phyloP scores from a whole-genome alignment of 35 echinoderm and acorn worm genomes.

The Acanthaster planci region DNA sequence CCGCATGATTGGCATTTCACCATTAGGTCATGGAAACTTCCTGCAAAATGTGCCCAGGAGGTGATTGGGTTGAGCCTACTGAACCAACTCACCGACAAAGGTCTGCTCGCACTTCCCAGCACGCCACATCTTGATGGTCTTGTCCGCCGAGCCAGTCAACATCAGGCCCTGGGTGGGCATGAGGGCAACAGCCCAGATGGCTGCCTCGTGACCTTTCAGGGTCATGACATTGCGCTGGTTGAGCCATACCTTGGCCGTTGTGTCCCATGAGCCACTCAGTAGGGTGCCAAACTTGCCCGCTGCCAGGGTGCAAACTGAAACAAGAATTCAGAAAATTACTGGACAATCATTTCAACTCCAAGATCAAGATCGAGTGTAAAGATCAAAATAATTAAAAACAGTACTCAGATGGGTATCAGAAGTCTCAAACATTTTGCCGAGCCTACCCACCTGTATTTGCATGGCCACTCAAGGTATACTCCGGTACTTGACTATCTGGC shows the following conservation, averaged over 20 bases:
- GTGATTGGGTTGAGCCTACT: background rate
- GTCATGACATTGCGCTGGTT: slow-evolving; percentile 86
- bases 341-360: too few species aligned
- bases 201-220: slow-evolving; percentile 69
- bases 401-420: too few species aligned
- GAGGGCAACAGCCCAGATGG: slow-evolving; percentile 95
- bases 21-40: background rate
- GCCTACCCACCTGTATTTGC: slow-evolving; percentile 48
- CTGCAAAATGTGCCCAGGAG: background rate
- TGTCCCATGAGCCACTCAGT: slow-evolving; percentile 95
- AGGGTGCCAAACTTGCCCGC: slow-evolving; percentile 98
- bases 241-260: slow-evolving; percentile 93
- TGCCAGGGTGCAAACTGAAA: slow-evolving; percentile 82
- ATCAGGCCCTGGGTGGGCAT: slow-evolving; percentile 91
- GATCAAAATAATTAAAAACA: too few species aligned
- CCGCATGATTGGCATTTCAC: background rate
- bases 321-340: slow-evolving; percentile 5
- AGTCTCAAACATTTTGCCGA: too few species aligned
- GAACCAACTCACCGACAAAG: slow-evolving; percentile 65
- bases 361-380: too few species aligned
- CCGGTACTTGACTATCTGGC: slow-evolving; percentile 73
- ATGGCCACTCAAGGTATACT: slow-evolving; percentile 76
- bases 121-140: slow-evolving; percentile 89
- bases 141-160: slow-evolving; percentile 95
- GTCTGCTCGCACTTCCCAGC: slow-evolving; percentile 89